Evolutionary conservation across 2,797 vertebrate genomes (phyloP), one percentile per base, ranked within the genome.

Genomic region (Strix occidentalis): DNA sequence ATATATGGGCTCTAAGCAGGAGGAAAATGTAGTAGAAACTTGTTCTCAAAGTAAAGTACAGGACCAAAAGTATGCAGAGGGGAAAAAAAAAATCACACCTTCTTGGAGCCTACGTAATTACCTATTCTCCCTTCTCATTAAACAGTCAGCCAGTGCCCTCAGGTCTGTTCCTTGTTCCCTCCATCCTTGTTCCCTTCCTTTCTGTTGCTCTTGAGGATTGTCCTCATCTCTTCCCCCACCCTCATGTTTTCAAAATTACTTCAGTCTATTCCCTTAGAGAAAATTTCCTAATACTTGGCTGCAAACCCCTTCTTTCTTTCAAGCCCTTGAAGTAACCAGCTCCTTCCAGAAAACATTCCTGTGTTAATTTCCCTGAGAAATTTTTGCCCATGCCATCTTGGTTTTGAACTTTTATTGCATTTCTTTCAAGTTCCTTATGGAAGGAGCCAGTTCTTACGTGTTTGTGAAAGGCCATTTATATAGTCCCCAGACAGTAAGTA

Each of bases 341-440:
- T 89, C 13, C 29, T 89, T 96, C 88, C 69, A 84, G 89, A 94
- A 85, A 88, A 69, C 54, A 87, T 88, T 93, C 71, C 75, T 90
- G 13, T 90, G 39, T 90, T 93, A 76, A 91, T 84, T 87, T 96
- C 76, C 72, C 37, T 86, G 89, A 76, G 58, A 97, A 90, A 45
- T 56, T 87, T 78, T 86, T 79, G 43, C 53, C 63, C 31, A 29
- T 93, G 82, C 43, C 72, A 46, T 86, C 79, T 76, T 88, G 48
- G 0, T 69, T 93, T 93, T 96, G 82, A 95, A 88, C 60, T 96
- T 93, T 31, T 70, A 72, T 31, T 95, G 69, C 69, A 7, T 76
- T 91, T 86, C 89, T 96, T 96, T 94, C 35, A 84, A 92, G 79
- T 88, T 94, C 33, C 7, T 63, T 51, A 8, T 53, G 72, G 82